These are phyloP conservation scores for Urocolius indicus DNA, from an alignment of 2,113 vertebrate species.

Conservation along the genomic window DNA sequence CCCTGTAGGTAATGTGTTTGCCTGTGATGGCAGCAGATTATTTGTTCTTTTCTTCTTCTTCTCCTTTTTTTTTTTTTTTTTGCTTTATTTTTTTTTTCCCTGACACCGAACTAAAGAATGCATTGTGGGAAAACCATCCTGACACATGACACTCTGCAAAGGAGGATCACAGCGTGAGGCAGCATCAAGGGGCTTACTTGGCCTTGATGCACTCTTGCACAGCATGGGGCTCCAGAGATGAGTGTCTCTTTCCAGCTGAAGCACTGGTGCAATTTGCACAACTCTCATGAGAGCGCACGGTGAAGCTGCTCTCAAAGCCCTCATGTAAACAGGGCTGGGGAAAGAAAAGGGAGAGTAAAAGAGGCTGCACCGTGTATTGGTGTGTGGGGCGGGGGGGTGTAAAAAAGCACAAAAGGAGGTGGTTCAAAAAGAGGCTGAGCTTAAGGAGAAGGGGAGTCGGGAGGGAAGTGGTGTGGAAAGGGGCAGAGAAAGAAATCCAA, in stretches of 20 bases:
- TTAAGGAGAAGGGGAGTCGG: conserved; percentile 43
- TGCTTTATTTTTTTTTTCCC: conserved; percentile 25
- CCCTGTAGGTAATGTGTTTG: conserved; percentile 79
- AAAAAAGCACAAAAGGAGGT: conserved; percentile 75
- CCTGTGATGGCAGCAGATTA: conserved; percentile 77
- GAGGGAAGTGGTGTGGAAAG: neutral
- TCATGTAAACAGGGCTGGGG: conserved; percentile 76
- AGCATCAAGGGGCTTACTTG: conserved; percentile 86
- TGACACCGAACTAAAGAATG: conserved; percentile 84
- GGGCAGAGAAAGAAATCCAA: conserved; percentile 68
- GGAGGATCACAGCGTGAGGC: conserved; percentile 83
- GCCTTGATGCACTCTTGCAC: conserved; percentile 86
- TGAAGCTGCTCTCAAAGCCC: conserved; percentile 76
- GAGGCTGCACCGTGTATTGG: conserved; percentile 64
- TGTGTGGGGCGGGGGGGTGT: no score
- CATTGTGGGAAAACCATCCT: conserved; percentile 86
- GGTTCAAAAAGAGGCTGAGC: conserved; percentile 77
- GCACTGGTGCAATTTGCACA: conserved; percentile 82
- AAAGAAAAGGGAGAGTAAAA: conserved; percentile 73
- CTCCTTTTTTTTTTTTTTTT: conserved; percentile 49
- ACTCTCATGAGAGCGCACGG: conserved; percentile 77
- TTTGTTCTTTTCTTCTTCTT: conserved; percentile 76
- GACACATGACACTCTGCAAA: conserved; percentile 85
- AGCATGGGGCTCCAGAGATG: conserved; percentile 80
- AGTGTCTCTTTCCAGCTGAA: conserved; percentile 83